phyloP scores from a whole-genome alignment of 2,113 vertebrate genomes.

The Cranoglanis bouderius region DNA sequence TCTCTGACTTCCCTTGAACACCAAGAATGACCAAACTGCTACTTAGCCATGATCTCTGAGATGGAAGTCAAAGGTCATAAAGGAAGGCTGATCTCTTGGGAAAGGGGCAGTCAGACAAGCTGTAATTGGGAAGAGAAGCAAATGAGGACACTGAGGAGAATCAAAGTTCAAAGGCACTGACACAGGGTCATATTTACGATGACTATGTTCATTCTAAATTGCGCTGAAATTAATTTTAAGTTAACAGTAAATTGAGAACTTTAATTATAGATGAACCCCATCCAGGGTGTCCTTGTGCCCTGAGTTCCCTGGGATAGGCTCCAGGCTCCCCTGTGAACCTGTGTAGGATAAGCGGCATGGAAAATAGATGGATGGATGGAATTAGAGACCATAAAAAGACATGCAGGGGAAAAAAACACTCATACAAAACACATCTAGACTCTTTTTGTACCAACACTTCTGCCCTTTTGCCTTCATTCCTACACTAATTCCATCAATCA shows the following conservation, averaged over 20 bases:
- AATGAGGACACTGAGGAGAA: constrained; percentile 15
- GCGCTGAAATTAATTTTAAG: not conserved
- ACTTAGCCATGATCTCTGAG: constrained; percentile 49
- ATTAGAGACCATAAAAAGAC: not conserved
- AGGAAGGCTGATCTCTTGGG: constrained; percentile 20
- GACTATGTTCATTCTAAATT: not conserved
- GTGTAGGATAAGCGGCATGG: too few relatives aligned
- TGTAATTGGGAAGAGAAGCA: not conserved
- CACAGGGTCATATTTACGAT: not conserved
- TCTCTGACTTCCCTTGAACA: constrained; percentile 32
- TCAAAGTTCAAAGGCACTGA: not conserved
- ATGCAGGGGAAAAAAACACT: not conserved
- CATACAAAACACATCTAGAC: not conserved
- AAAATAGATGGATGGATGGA: too few relatives aligned
- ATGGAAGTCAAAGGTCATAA: constrained; percentile 19
- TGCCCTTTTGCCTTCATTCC: constrained; percentile 34
- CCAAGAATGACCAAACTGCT: constrained; percentile 27
- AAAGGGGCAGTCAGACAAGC: not conserved
- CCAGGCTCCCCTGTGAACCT: too few relatives aligned
- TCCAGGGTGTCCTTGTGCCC: too few relatives aligned
- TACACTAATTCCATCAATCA: constrained; percentile 41
- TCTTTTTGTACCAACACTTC: not conserved
- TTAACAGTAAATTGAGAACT: not conserved
- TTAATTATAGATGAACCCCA: not conserved
- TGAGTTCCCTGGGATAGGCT: too few relatives aligned